Conservation (phyloP, 2,797 vertebrate species). For the Gephyroberyx darwinii region DNA sequence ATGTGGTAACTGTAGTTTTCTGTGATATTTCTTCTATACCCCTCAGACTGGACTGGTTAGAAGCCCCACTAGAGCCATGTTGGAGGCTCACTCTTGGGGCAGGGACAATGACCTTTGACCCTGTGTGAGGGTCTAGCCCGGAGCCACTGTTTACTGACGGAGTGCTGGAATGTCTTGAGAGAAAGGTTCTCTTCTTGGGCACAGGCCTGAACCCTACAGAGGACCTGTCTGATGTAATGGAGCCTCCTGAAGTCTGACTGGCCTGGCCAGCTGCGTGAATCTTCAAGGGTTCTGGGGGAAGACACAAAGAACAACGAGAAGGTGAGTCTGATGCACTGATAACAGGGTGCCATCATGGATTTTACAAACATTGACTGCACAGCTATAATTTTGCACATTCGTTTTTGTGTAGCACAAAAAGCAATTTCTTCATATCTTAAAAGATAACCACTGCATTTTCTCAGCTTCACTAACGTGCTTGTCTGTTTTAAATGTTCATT, state of each 20-base stretch:
- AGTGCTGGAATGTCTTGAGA: constrained; percentile 71
- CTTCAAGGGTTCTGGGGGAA: constrained; percentile 77
- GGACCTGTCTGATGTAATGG: constrained; percentile 66
- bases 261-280: constrained; percentile 57
- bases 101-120: constrained; percentile 57
- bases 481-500: constrained; percentile 5
- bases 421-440: too few species aligned
- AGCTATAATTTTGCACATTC: not conserved
- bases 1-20: constrained; percentile 33
- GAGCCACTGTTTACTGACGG: constrained; percentile 64
- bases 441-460: too few species aligned
- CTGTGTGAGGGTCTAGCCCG: constrained; percentile 37
- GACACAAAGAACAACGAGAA: constrained; percentile 34
- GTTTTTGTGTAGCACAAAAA: constrained; percentile 1
- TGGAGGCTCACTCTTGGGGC: constrained; percentile 83
- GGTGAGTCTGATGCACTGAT: constrained; percentile 26
- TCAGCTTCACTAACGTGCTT: not conserved
- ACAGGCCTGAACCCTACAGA: constrained; percentile 80
- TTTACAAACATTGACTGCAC: too few species aligned
- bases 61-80: constrained; percentile 83
- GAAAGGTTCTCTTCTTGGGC: constrained; percentile 89
- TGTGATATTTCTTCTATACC: constrained; percentile 44
- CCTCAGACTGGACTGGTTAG: constrained; percentile 81
- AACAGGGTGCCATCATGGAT: not conserved
- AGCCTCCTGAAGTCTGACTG: constrained; percentile 62